Evolutionary conservation across 2,797 vertebrate genomes (phyloP), one percentile per base, ranked within the genome.

Genomic region (Dallia pectoralis): DNA sequence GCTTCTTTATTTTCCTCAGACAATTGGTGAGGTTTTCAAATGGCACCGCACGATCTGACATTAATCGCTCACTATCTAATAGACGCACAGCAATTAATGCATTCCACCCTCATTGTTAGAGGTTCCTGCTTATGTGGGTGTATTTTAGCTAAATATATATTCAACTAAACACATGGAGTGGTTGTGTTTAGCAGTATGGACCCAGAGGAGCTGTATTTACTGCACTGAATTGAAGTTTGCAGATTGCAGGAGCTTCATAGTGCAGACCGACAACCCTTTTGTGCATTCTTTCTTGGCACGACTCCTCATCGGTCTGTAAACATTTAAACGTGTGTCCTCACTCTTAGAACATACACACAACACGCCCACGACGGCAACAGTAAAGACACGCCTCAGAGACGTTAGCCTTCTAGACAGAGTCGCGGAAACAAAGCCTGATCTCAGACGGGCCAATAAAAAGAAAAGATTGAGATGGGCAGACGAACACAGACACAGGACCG

Each of bases 61-160:
- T 91, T 90, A 91, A 90, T 92, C 86, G 82, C 82, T 87, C 80
- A 74, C 77, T 87, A 88, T 90, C 82, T 90, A 89, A 87, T 79
- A 67, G 77, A 29, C 79, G 79, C 74, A 80, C 83, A 76, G 74
- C 85, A 85, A 89, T 91, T 90, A 88, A 82, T 82, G 79, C 85
- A 82, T 77, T 76, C 70, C 81, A 70, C 49, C 59, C 84, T 87
- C 61, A 82, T 72, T 84, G 75, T 74, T 79, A 73, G 77, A 79
- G 40, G 73, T 30, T 79, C 80, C 83, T 82, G 85, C 86, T 82
- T 85, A 87, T 44, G 9, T 44, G 40, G 40, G 11, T 44, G 3
- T 44, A 74, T 47, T 56, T 80, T 69, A 73, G 29, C 72, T 73
- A 69, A 65, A 77, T 79, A 77, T 82, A 83, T 82, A 84, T 69